Evolutionary conservation across 2,888 invertebrate species (phyloP), one percentile per base, ranked within the genome.

Genomic region (Drosophila borborema): DNA sequence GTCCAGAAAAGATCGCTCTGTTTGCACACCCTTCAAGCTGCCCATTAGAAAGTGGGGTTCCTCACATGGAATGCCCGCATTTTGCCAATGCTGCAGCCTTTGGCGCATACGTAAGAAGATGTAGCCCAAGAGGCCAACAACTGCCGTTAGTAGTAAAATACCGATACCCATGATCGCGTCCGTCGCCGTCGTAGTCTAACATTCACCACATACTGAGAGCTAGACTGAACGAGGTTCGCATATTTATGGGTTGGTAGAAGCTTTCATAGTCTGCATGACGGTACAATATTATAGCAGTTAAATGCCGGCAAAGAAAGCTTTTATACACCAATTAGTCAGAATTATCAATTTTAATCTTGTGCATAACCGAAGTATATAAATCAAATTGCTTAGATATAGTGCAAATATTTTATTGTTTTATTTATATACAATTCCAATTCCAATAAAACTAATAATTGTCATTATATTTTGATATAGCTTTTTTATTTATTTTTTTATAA

Each of bases 31-130:
- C 0, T 1, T 23, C 49, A 90, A 36, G 53, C 67, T 87, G 3
- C 92, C 92, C 61, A 81, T 49, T 0, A 90, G 28, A 2, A 78
- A 38, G n/a, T 48, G 28, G 0, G 91, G 91, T 1, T 76, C 63
- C 8, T 89, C 84, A 34, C 82, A 81, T 4, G 86, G 62, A 60
- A 88, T 86, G 7, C 89, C 81, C 36, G 20, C 8, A 0, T 63
- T 55, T 48, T 82, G 54, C 84, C 86, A 88, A 53, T 89, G 63
- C 7, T 61, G 71, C 53, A 61, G 62, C 2, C 40, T 16, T 6
- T 40, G 16, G 8, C n/a, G n/a, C 40, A 41, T n/a, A 8, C 8
- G 7, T 1, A 41, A 3, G n/a, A 8, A 41, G n/a, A 41, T 0
- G 3, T 41, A 41, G 40, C 40, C 40, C 40, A 40, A 40, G 16